These are phyloP conservation scores for Polypedilum vanderplanki DNA, from an alignment of 1,140 invertebrate species.

Conservation along the genomic window DNA sequence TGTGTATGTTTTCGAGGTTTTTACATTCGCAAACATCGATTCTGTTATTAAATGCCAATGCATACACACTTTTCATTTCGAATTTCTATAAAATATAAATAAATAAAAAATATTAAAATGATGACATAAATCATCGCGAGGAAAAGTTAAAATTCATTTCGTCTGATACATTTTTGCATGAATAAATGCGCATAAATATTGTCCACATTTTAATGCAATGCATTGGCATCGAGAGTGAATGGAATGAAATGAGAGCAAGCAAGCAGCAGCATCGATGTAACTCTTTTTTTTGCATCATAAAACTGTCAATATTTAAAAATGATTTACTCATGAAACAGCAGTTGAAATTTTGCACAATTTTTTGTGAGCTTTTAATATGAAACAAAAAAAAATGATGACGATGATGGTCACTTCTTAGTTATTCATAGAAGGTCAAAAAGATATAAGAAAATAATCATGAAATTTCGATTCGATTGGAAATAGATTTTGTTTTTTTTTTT, in stretches of 20 bases:
- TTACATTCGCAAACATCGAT: too few species aligned
- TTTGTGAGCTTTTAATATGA: too few species aligned
- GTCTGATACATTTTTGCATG: too few species aligned
- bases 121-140: conserved; percentile 1
- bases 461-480: neutral
- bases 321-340: conserved; percentile 22
- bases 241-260: conserved; percentile 9
- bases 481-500: neutral
- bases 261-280: neutral
- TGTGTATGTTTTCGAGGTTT: too few species aligned
- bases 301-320: conserved; percentile 19
- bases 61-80: too few species aligned
- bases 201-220: neutral
- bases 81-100: conserved; percentile 5
- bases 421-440: conserved; percentile 1
- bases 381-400: too few species aligned
- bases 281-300: conserved; percentile 1
- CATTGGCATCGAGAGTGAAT: neutral
- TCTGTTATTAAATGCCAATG: too few species aligned
- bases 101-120: conserved; percentile 15
- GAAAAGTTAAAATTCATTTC: too few species aligned
- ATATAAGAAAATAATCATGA: conserved; percentile 9
- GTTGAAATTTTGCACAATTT: too few species aligned
- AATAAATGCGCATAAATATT: neutral
- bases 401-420: neutral